Base-by-base conservation (phyloP, 2,113 vertebrate genomes). In the Lutjanus erythropterus region DNA sequence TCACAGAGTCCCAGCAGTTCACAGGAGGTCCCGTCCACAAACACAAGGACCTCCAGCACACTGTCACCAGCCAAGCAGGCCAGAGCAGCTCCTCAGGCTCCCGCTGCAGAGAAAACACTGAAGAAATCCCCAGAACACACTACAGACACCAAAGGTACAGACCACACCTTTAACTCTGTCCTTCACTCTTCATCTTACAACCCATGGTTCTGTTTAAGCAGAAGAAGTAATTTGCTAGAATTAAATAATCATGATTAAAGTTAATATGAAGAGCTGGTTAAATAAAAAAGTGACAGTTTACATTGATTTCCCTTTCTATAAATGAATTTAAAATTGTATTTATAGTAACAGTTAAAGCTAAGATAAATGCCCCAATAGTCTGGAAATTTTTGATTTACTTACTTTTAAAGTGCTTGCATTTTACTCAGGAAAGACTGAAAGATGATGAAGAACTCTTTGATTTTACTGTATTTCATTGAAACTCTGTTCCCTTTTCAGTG, bases 131-230 rank as follows among this genome's bases (percentile, higher is more conserved):
- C 82, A 33, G 83, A 85, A 39, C 82, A 37, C 23, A 44, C 72
- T 25, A 23, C 47, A 23, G 86, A 92, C 47, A 79, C 83, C 18
- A 95, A 93, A 93, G 94, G 95, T 95, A 93, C 4, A 0, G 5
- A 35, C 33, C 33, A 35, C 33, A 11, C 3, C 25, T 21, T 44
- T 37, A 41, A 33, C 35, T 27, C 7, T 27, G 0, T 46, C 19
- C 19, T n/a, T 9, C 29, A 29, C 29, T 9, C 6, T 44, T 33
- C 2, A 25, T 18, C 25, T 49, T 49, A 21, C 1, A 44, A 21
- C 15, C 19, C 27, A 21, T 41, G 39, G 16, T 53, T 56, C 12
- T 47, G 8, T 47, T n/a, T n/a, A n/a, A n/a, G n/a, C n/a, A n/a
- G n/a, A n/a, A n/a, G n/a, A n/a, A n/a, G n/a, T n/a, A n/a, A n/a